phyloP scores from a whole-genome alignment of 2,888 invertebrate species.

The Idaea biselata region DNA sequence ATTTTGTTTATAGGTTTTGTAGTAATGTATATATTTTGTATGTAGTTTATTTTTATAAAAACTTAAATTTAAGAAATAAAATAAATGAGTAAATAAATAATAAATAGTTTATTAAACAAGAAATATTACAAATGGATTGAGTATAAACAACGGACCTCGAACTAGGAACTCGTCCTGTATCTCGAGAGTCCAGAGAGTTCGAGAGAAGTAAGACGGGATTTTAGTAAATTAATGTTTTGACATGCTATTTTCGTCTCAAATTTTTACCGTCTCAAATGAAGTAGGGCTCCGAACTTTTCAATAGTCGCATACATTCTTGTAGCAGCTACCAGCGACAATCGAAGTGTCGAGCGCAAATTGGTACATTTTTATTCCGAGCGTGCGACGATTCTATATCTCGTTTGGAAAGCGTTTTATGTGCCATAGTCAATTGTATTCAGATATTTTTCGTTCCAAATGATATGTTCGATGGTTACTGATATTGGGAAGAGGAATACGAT shows the following conservation, averaged over 20 bases:
- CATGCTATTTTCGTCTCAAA: neutral
- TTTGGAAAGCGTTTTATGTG: slow-evolving; percentile 32
- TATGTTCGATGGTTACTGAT: neutral
- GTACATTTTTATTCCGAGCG: slow-evolving; percentile 31
- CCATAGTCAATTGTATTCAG: slow-evolving; percentile 35
- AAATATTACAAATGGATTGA: too few relatives aligned
- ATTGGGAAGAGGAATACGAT: neutral
- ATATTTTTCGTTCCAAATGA: neutral
- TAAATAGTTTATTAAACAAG: too few relatives aligned
- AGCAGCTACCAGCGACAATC: slow-evolving; percentile 19
- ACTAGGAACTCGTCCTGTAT: too few relatives aligned
- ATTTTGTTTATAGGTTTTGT: too few relatives aligned
- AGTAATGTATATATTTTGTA: too few relatives aligned
- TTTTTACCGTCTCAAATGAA: neutral
- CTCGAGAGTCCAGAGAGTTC: too few relatives aligned
- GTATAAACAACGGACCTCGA: too few relatives aligned
- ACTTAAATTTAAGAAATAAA: too few relatives aligned
- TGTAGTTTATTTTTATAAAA: too few relatives aligned
- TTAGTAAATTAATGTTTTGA: neutral
- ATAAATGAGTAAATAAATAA: too few relatives aligned
- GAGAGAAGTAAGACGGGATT: too few relatives aligned
- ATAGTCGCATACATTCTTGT: slow-evolving; percentile 18
- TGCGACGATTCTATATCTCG: slow-evolving; percentile 38
- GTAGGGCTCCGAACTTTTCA: slow-evolving; percentile 14
- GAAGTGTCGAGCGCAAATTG: slow-evolving; percentile 22